Evolutionary conservation across 2,113 vertebrate species (phyloP), one percentile per base, ranked within the genome.

Genomic region (Macquaria ambigua): DNA sequence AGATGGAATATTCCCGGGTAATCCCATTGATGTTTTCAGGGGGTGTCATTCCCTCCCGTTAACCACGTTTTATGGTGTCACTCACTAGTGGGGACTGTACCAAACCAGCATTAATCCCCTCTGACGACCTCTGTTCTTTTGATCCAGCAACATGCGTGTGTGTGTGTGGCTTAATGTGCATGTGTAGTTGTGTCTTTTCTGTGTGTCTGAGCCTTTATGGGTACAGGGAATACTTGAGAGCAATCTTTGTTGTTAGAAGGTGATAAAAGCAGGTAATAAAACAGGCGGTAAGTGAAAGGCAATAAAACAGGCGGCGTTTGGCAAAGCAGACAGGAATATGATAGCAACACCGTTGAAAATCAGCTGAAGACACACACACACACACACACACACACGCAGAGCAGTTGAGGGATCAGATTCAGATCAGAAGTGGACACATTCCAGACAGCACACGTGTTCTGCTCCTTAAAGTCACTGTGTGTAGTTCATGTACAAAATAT

Each of bases 21-120:
- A 93, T 90, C 89, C 85, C 83, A 84, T 63, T 92, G 87, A 88
- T 90, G 85, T 90, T 82, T 82, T 83, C 43, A 71, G 70, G 70
- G 73, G 72, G 74, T 71, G 76, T 92, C 63, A 81, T 56, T 75
- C 66, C 63, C 31, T 64, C 43, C 31, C 34, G 74, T 72, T 67
- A 72, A 78, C 64, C 56, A 58, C 6, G 46, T 70, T 77, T 67
- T 80, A 59, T 58, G 76, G 87, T 83, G 82, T 86, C 82, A 88
- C 81, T 77, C 90, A 79, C 79, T 73, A 16, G 41, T 18, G 31
- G 68, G 75, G 79, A 74, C 86, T 79, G 87, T 76, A 84, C 56
- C 87, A 86, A 82, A 41, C 72, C n/a, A 15, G 74, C 86, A 89
- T 87, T 90, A 92, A 90, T 34, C 80, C 77, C 90, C 8, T 39